A percentile compares a stretch with the other conserved stretches of the same genome.
phyloP scores from a whole-genome alignment of 2,797 vertebrate genomes.

The Anableps anableps region DNA sequence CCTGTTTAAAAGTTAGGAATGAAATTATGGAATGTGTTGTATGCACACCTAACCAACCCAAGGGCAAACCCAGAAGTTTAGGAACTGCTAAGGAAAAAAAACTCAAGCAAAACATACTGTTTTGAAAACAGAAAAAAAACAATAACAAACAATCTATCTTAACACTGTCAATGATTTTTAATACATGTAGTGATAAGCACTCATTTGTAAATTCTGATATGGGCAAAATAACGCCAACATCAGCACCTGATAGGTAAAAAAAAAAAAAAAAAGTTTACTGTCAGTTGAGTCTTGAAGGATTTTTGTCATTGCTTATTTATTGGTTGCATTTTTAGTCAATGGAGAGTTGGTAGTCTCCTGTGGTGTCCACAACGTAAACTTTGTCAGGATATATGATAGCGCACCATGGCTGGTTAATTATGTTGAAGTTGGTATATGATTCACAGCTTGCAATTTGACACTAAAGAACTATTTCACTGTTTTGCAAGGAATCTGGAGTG shows the following conservation, averaged over 20 bases:
- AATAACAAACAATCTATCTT: background rate
- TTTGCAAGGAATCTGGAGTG: background rate
- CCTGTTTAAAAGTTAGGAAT: conserved; percentile 48
- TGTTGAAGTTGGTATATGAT: too few relatives aligned
- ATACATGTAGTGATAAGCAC: background rate
- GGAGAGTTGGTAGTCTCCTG: background rate
- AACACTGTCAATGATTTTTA: background rate
- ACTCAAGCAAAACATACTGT: background rate
- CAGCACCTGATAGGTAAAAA: background rate
- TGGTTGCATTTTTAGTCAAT: background rate
- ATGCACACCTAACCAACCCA: background rate
- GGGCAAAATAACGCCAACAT: background rate
- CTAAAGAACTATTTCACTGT: too few relatives aligned
- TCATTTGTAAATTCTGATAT: background rate
- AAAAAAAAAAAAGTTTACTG: background rate
- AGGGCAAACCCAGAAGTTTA: background rate
- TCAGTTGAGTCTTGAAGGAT: background rate
- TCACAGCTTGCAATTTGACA: too few relatives aligned
- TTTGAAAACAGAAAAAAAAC: background rate
- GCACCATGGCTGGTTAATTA: too few relatives aligned
- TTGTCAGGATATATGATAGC: too few relatives aligned
- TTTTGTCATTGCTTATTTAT: background rate
- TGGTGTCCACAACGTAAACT: background rate
- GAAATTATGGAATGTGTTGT: conserved; percentile 18
- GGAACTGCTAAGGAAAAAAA: background rate